A percentile compares a stretch with the other conserved stretches of the same genome.
These are phyloP conservation scores for Dryocosmus kuriphilus DNA, from an alignment of 2,888 invertebrate species.

Conservation along the genomic window DNA sequence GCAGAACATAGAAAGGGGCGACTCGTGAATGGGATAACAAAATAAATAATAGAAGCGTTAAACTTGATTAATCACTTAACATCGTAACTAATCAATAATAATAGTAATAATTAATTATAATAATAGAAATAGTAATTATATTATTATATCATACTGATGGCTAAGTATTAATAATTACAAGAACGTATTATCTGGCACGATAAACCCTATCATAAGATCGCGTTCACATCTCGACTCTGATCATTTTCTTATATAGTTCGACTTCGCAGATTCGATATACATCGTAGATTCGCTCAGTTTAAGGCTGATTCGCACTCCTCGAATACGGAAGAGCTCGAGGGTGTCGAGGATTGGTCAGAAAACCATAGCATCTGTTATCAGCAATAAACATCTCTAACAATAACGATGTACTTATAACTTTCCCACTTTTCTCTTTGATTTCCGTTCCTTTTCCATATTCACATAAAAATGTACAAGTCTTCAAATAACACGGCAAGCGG, in stretches of 20 bases:
- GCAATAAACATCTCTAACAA: constrained; percentile 31
- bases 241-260: neutral
- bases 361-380: constrained; percentile 39
- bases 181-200: constrained; percentile 67
- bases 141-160: constrained; percentile 66
- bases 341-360: constrained; percentile 46
- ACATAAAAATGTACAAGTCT: constrained; percentile 21
- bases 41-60: constrained; percentile 78
- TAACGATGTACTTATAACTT: constrained; percentile 44
- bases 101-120: constrained; percentile 69
- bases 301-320: constrained; percentile 57
- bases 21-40: constrained; percentile 73
- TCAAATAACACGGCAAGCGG: constrained; percentile 17
- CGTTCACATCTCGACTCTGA: neutral
- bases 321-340: constrained; percentile 11
- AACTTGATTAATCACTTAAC: constrained; percentile 77
- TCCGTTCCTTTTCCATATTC: constrained; percentile 6
- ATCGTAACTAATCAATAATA: constrained; percentile 74
- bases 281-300: constrained; percentile 60
- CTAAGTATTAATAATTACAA: constrained; percentile 73
- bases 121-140: constrained; percentile 65
- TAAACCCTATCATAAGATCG: constrained; percentile 50
- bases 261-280: constrained; percentile 24
- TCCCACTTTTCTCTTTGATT: neutral
- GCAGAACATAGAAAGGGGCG: constrained; percentile 48